These are phyloP conservation scores for Tethya wilhelma DNA, from an alignment of 37 sponge, comb jelly and placozoan genomes.

Conservation along the genomic window DNA sequence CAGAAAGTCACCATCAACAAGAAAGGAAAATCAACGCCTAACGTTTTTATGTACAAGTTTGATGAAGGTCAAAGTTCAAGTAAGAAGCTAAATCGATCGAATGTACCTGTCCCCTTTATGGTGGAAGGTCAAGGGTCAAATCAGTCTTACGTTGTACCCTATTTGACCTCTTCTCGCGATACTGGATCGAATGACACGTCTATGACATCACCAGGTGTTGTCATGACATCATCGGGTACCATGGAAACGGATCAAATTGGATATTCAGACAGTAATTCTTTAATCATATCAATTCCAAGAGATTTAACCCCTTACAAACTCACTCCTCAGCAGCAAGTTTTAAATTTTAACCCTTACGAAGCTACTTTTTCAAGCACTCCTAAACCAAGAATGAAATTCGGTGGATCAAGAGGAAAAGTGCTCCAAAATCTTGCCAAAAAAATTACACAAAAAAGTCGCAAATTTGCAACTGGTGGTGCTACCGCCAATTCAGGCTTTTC, in stretches of 20 bases:
- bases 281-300: slow-evolving; percentile 50
- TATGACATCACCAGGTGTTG: slow-evolving; percentile 7
- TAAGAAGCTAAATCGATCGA: too few species aligned
- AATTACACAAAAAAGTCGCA: slow-evolving; percentile 57
- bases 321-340: neutral
- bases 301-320: slow-evolving; percentile 15
- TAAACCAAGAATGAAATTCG: neutral
- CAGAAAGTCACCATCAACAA: too few species aligned
- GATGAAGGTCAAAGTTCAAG: too few species aligned
- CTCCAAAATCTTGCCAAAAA: slow-evolving; percentile 60
- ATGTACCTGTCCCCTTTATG: too few species aligned
- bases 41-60: neutral
- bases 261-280: neutral
- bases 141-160: too few species aligned
- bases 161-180: slow-evolving; percentile 13
- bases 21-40: neutral
- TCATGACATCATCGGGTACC: slow-evolving; percentile 13
- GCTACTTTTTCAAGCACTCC: neutral
- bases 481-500: neutral
- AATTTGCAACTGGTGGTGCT: slow-evolving; percentile 3
- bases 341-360: neutral
- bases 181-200: neutral
- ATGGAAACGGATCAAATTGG: neutral
- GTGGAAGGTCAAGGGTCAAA: too few species aligned
- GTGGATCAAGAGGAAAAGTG: slow-evolving; percentile 12